Evolutionary conservation across 1,140 invertebrate species (phyloP), one percentile per base, ranked within the genome.

Genomic region (Bombus consobrinus): DNA sequence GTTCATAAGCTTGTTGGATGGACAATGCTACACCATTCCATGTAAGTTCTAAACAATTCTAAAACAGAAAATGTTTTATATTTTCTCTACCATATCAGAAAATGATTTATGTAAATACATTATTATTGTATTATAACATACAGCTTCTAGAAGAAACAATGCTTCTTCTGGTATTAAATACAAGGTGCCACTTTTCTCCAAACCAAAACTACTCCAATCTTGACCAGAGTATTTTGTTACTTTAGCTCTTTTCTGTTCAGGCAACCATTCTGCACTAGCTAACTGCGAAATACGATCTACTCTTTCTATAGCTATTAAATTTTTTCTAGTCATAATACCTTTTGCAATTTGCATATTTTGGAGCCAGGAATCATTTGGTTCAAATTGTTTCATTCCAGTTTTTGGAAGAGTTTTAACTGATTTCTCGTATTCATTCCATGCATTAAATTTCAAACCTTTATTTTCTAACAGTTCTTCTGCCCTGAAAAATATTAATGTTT

Each of bases 131-230:
- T 66, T 59, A 85, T 82, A 81, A 86, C 94, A 95, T 95, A 97
- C 97, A 93, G 95, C 95, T 96, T 97, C 97, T 89, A 97, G 93
- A 69, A 97, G 94, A 90, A 96, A 95, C 39, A 97, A 93, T 53
- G 96, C 95, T 95, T 97, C 97, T 93, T 97, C 97, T 32, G 96
- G 96, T 47, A 94, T 94, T 4, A 97, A 93, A 91, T 95, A 96
- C 22, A 96, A 90, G 62, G 93, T 92, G 81, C 94, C 94, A 78
- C 95, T 95, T 32, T 94, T 89, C 89, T 95, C 94, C 79, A 95
- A 93, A 25, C 96, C 96, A 91, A 96, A 95, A 88, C 93, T 96
- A 73, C 95, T 93, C 96, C 96, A 97, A 72, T 96, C 93, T 34
- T 96, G 94, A 41, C 96, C 96, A 79, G 94, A 94, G 88, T 95